phyloP scores from a whole-genome alignment of 2,888 invertebrate species.

The Tetrapedia diversipes region DNA sequence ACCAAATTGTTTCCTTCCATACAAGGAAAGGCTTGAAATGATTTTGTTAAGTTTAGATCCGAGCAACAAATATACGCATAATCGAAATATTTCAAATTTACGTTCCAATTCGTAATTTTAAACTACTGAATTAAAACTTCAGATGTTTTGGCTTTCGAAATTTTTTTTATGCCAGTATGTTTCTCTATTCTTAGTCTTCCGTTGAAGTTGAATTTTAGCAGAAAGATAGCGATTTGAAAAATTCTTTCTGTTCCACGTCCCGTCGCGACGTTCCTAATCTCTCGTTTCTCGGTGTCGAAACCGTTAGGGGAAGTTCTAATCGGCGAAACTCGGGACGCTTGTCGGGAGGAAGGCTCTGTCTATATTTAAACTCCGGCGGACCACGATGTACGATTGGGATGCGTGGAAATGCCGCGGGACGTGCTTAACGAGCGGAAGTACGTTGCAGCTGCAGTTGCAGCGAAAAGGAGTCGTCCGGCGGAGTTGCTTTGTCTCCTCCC shows the following conservation, averaged over 20 bases:
- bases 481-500: conserved; percentile 14
- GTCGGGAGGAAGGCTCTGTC: conserved; percentile 50
- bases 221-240: neutral
- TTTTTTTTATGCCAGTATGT: neutral
- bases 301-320: conserved; percentile 38
- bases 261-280: neutral
- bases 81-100: no score
- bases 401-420: conserved; percentile 71
- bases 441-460: conserved; percentile 68
- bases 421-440: conserved; percentile 74
- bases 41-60: no score
- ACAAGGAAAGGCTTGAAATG: no score
- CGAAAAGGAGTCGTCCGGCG: conserved; percentile 36
- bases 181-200: neutral
- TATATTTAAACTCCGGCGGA: conserved; percentile 68
- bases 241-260: neutral
- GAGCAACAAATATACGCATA: no score
- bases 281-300: conserved; percentile 32
- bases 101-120: no score
- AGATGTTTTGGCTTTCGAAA: no score
- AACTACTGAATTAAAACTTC: no score
- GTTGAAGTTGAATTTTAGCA: neutral
- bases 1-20: no score
- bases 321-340: conserved; percentile 33
- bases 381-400: conserved; percentile 65